Conservation (phyloP, 2,113 vertebrate species). For the Thunnus thynnus region DNA sequence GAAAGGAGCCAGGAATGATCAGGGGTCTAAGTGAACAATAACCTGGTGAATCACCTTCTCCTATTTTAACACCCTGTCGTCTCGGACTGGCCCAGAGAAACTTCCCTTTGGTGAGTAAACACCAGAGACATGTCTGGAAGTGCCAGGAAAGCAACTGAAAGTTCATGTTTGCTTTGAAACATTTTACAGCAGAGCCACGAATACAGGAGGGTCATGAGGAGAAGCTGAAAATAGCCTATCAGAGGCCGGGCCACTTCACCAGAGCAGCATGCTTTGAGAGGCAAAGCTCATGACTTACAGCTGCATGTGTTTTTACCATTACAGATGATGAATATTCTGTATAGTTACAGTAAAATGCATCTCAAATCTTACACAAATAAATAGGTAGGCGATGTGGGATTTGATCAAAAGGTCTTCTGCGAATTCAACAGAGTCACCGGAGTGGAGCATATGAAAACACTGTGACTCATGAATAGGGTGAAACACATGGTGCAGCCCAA, state of each 20-base stretch:
- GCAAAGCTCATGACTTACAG: constrained; percentile 3
- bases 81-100: constrained; percentile 32
- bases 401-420: constrained; percentile 36
- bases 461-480: constrained; percentile 53
- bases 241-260: constrained; percentile 35
- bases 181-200: constrained; percentile 40
- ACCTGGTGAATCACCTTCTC: constrained; percentile 58
- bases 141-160: constrained; percentile 49
- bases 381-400: neutral
- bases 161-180: constrained; percentile 69
- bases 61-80: constrained; percentile 44
- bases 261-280: constrained; percentile 10
- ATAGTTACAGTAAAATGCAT: neutral
- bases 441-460: constrained; percentile 28
- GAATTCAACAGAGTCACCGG: constrained; percentile 37
- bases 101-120: constrained; percentile 67
- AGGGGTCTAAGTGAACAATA: constrained; percentile 68
- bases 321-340: neutral
- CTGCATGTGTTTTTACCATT: constrained; percentile 9
- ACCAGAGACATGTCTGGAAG: constrained; percentile 44
- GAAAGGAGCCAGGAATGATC: constrained; percentile 60
- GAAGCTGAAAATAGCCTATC: constrained; percentile 66
- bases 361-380: constrained; percentile 1
- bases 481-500: neutral
- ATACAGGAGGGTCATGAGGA: constrained; percentile 31